Evolutionary conservation across 2,888 invertebrate species (phyloP).

Genomic region (Zaprionus obscuricornis): DNA sequence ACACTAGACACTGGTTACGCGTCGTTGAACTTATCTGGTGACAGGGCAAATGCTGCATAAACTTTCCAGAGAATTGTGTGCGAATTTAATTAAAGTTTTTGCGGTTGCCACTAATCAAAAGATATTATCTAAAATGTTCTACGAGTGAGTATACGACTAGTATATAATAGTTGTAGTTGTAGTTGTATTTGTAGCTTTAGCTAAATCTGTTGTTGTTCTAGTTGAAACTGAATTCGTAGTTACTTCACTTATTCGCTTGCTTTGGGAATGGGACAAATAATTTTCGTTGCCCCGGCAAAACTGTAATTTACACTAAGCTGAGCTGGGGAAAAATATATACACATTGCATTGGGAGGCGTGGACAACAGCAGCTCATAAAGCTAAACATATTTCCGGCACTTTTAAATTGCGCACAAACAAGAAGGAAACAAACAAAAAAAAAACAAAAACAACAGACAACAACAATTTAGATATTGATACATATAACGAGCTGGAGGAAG

Average conservation of each 20-base stretch:
- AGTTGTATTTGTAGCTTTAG: slow-evolving; percentile 42
- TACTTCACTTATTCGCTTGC: too few relatives aligned
- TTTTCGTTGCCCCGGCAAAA: slow-evolving; percentile 31
- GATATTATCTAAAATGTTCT: slow-evolving; percentile 69
- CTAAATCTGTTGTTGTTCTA: too few relatives aligned
- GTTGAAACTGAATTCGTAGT: too few relatives aligned
- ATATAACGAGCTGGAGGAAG: slow-evolving; percentile 34
- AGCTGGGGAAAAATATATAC: too few relatives aligned
- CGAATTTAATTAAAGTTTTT: slow-evolving; percentile 77
- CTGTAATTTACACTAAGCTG: slow-evolving; percentile 59
- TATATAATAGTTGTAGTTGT: slow-evolving; percentile 15
- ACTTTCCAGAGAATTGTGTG: slow-evolving; percentile 68
- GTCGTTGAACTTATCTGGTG: slow-evolving; percentile 72
- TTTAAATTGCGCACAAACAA: slow-evolving; percentile 61
- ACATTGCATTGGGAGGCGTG: slow-evolving; percentile 25
- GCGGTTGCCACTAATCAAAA: slow-evolving; percentile 79
- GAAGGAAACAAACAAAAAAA: slow-evolving; percentile 29
- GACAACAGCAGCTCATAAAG: slow-evolving; percentile 52
- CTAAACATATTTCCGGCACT: slow-evolving; percentile 70
- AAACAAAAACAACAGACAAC: too few relatives aligned
- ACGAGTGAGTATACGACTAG: too few relatives aligned
- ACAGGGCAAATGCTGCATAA: slow-evolving; percentile 73
- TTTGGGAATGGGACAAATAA: too few relatives aligned
- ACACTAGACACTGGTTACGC: slow-evolving; percentile 40
- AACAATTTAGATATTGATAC: slow-evolving; percentile 45